Base-by-base conservation (phyloP, 2,797 vertebrate species). In the Tragopan temminckii region DNA sequence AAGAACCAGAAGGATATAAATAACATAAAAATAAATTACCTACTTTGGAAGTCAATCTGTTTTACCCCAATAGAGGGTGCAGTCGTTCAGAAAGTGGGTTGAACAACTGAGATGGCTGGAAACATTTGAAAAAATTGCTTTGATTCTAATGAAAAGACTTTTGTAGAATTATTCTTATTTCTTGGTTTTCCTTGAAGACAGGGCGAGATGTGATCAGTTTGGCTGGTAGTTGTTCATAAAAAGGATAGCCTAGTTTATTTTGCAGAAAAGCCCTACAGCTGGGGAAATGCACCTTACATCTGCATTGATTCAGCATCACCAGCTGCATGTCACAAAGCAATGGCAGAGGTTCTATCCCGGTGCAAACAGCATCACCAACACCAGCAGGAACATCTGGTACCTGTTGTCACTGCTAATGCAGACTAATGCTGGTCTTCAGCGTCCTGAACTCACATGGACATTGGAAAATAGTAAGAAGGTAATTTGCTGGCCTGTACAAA, bases 51-150 rank as follows among this genome's bases (percentile, higher is more conserved):
- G 82, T 58, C 88, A 82, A 58, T 92, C 92, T 95, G 76, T 1
- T 89, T 94, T 90, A 92, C 81, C 86, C 78, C 90, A 90, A 95
- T 94, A 94, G 93, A 94, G 85, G 88, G 86, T 94, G 92, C 89
- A 93, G 92, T 93, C 23, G 4, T 80, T 92, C 92, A 93, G 71
- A 93, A 93, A 94, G 89, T 90, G 80, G 77, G 81, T 83, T 11
- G 19, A 84, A 45, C 31, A 72, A 85, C 62, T 11, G 53, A 66
- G 72, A 43, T 46, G 43, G 36, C 9, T 80, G 92, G 48, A 82
- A 95, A 90, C 45, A 66, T 38, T 63, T 75, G 11, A 53, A 63
- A 89, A 91, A 58, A 38, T 0, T 35, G 16, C 77, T 86, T 86
- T 85, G 48, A 23, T 68, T 59, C 84, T 29, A 72, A 85, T 35